phyloP scores from a whole-genome alignment of 1,140 invertebrate species.

The Neodiprion pinetum region DNA sequence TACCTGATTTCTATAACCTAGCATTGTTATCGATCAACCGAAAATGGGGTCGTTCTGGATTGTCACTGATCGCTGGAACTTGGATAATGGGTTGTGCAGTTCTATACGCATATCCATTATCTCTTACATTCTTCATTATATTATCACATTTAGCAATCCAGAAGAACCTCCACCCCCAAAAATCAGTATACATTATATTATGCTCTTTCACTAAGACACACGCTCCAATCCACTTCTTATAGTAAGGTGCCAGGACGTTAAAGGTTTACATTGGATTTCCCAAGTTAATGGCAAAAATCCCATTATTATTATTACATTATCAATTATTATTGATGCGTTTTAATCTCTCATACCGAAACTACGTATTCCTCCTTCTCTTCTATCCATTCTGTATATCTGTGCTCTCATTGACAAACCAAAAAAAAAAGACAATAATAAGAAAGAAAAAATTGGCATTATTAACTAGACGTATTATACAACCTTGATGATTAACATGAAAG shows the following conservation, averaged over 20 bases:
- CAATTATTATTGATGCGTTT: constrained; percentile 38
- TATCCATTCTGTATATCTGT: constrained; percentile 28
- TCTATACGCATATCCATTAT: not conserved
- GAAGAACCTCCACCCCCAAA: not conserved
- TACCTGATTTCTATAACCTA: not conserved
- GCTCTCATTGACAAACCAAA: constrained; percentile 29
- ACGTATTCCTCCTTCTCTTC: constrained; percentile 34
- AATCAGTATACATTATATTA: constrained; percentile 24
- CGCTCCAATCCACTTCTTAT: constrained; percentile 61
- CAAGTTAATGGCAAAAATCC: constrained; percentile 23
- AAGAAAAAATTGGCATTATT: constrained; percentile 33
- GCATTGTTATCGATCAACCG: not conserved
- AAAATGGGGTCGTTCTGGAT: not conserved
- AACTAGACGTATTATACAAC: constrained; percentile 24
- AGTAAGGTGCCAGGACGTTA: constrained; percentile 57
- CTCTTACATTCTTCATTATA: too few relatives aligned
- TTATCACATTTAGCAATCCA: not conserved
- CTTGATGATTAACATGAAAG: constrained; percentile 13
- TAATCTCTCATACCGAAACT: constrained; percentile 36
- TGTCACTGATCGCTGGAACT: not conserved
- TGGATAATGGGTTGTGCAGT: not conserved
- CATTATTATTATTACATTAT: constrained; percentile 34
- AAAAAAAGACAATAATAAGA: constrained; percentile 22
- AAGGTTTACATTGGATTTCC: constrained; percentile 63
- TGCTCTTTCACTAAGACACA: constrained; percentile 47